These are phyloP conservation scores for Himalopsyche phryganea DNA, from an alignment of 1,140 invertebrate genomes.

Conservation along the genomic window DNA sequence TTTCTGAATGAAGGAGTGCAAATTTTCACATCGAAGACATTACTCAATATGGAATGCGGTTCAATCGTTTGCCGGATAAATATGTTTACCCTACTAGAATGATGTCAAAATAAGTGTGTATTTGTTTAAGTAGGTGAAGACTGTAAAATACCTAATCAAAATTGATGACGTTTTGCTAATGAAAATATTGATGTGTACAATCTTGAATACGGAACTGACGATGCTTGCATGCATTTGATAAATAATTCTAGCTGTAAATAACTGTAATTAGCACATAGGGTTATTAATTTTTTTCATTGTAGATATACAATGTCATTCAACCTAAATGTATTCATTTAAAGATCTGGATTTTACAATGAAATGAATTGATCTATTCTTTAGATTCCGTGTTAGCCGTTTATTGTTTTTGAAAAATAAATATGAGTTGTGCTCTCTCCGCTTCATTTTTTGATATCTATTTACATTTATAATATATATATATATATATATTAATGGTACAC, in stretches of 20 bases:
- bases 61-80: slow-evolving; percentile 11
- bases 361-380: too few species aligned
- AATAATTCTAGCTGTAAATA: background rate
- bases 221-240: background rate
- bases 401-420: too few species aligned
- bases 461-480: too few species aligned
- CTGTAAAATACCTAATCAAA: slow-evolving; percentile 19
- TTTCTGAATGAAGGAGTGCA: slow-evolving; percentile 19
- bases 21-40: slow-evolving; percentile 21
- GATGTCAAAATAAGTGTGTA: slow-evolving; percentile 28
- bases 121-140: slow-evolving; percentile 30
- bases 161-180: slow-evolving; percentile 7
- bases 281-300: background rate
- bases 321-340: background rate
- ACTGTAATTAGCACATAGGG: background rate
- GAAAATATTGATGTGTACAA: slow-evolving; percentile 3
- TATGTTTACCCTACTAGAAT: slow-evolving; percentile 30
- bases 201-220: background rate
- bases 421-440: too few species aligned
- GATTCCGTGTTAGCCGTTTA: too few species aligned
- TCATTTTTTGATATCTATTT: too few species aligned
- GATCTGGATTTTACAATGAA: too few species aligned
- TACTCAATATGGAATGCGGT: slow-evolving; percentile 16
- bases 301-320: background rate
- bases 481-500: too few species aligned